A percentile compares a stretch with the other conserved stretches of the same genome.
Conservation (phyloP, 2,797 vertebrate genomes). For the Bradypodion pumilum region DNA sequence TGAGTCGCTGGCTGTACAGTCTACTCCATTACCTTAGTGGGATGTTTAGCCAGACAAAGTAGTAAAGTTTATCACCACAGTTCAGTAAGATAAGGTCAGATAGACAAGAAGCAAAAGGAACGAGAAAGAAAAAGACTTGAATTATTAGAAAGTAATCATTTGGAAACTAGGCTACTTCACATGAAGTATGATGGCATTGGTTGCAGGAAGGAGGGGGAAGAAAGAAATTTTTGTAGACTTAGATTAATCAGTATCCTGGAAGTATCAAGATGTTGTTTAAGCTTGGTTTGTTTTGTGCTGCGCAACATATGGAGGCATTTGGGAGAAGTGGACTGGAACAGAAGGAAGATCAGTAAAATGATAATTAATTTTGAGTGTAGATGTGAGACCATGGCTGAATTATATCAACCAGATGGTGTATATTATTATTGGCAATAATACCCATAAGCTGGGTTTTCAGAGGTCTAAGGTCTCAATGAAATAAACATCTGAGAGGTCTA, state of each 20-base stretch:
- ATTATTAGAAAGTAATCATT: neutral
- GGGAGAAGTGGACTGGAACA: constrained; percentile 35
- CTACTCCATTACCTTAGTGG: too few relatives aligned
- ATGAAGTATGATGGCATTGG: neutral
- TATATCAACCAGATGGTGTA: constrained; percentile 36
- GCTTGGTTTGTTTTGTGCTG: constrained; percentile 24
- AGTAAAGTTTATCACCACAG: neutral
- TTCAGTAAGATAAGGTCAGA: neutral
- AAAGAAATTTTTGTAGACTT: neutral
- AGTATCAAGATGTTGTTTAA: constrained; percentile 23
- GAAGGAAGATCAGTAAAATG: constrained; percentile 38
- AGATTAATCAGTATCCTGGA: constrained; percentile 20
- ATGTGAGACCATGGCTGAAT: constrained; percentile 29
- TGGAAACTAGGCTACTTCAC: neutral
- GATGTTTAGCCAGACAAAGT: too few relatives aligned
- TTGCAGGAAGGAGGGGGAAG: neutral
- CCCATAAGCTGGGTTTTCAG: constrained; percentile 6
- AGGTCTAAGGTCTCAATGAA: constrained; percentile 17
- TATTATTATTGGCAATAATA: constrained; percentile 24
- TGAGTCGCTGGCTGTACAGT: too few relatives aligned
- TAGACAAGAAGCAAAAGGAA: neutral
- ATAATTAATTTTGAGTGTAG: constrained; percentile 42
- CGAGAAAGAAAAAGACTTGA: too few relatives aligned
- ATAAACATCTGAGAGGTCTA: constrained; percentile 7
- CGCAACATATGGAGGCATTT: constrained; percentile 43